Percentiles rank a stretch among this genome's conserved stretches.
phyloP scores from a whole-genome alignment of 1,140 invertebrate genomes.

The Zaprionus vittiger region DNA sequence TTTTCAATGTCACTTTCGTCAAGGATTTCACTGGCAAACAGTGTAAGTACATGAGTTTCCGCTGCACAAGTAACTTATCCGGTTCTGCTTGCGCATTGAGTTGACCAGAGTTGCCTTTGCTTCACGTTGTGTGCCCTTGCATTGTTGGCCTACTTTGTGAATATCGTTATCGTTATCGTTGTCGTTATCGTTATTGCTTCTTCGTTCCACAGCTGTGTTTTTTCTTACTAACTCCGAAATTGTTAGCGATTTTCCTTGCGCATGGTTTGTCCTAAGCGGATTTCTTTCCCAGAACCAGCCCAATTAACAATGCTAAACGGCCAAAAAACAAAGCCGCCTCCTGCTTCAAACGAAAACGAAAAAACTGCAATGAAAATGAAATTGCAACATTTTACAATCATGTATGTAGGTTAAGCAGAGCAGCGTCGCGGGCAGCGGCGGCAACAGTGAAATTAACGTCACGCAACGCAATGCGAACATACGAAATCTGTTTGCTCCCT shows the following conservation, averaged over 20 bases:
- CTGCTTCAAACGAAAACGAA: slow-evolving; percentile 18
- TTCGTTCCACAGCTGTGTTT: slow-evolving; percentile 41
- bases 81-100: slow-evolving; percentile 60
- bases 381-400: slow-evolving; percentile 60
- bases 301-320: slow-evolving; percentile 52
- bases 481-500: slow-evolving; percentile 73
- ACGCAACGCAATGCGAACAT: slow-evolving; percentile 73
- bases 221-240: slow-evolving; percentile 56
- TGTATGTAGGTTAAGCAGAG: slow-evolving; percentile 68
- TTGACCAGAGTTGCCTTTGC: slow-evolving; percentile 49
- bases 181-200: slow-evolving; percentile 54
- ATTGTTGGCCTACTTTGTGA: slow-evolving; percentile 49
- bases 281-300: slow-evolving; percentile 25
- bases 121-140: slow-evolving; percentile 13
- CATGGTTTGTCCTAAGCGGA: slow-evolving; percentile 49
- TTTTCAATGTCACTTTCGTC: slow-evolving; percentile 70
- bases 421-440: slow-evolving; percentile 30
- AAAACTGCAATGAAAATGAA: slow-evolving; percentile 20
- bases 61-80: slow-evolving; percentile 53
- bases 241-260: slow-evolving; percentile 32
- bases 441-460: slow-evolving; percentile 56
- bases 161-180: slow-evolving; percentile 55
- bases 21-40: slow-evolving; percentile 62
- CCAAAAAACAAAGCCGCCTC: slow-evolving; percentile 28
- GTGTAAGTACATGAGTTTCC: slow-evolving; percentile 70